Conservation (phyloP, 1,140 invertebrate species). For the Drosophila grimshawi region DNA sequence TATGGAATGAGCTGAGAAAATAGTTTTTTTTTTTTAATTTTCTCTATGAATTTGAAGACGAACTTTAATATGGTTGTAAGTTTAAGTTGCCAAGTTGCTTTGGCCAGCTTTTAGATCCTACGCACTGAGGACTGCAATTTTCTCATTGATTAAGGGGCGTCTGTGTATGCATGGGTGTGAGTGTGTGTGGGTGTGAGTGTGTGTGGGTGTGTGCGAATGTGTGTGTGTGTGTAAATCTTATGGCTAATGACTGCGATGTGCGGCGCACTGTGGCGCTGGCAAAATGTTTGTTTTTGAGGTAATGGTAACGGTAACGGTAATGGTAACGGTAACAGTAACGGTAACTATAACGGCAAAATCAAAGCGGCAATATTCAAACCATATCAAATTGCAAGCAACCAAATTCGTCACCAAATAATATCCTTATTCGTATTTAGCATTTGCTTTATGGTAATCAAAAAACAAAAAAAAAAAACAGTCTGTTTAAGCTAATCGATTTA, state of each 20-base stretch:
- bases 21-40: slow-evolving; percentile 3
- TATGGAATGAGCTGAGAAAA: slow-evolving; percentile 23
- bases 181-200: not conserved
- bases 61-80: slow-evolving; percentile 19
- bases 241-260: slow-evolving; percentile 63
- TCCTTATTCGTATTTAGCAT: not conserved
- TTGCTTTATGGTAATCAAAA: not conserved
- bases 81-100: slow-evolving; percentile 26
- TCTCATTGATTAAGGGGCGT: slow-evolving; percentile 24
- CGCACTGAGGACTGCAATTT: slow-evolving; percentile 25
- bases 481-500: slow-evolving; percentile 23
- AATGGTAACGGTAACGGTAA: slow-evolving; percentile 50
- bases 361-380: slow-evolving; percentile 51
- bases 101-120: slow-evolving; percentile 48
- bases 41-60: slow-evolving; percentile 9
- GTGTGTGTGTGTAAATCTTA: slow-evolving; percentile 47
- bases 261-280: slow-evolving; percentile 16
- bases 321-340: slow-evolving; percentile 62
- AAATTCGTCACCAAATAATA: slow-evolving; percentile 14
- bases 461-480: slow-evolving; percentile 22
- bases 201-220: slow-evolving; percentile 1
- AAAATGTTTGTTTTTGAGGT: slow-evolving; percentile 55
- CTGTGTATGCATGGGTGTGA: not conserved
- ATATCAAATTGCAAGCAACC: slow-evolving; percentile 1
- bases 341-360: slow-evolving; percentile 53